Percentiles rank a stretch among this genome's conserved stretches.
Conservation (phyloP, 1,140 invertebrate genomes). For the Brachystomella parvula region DNA sequence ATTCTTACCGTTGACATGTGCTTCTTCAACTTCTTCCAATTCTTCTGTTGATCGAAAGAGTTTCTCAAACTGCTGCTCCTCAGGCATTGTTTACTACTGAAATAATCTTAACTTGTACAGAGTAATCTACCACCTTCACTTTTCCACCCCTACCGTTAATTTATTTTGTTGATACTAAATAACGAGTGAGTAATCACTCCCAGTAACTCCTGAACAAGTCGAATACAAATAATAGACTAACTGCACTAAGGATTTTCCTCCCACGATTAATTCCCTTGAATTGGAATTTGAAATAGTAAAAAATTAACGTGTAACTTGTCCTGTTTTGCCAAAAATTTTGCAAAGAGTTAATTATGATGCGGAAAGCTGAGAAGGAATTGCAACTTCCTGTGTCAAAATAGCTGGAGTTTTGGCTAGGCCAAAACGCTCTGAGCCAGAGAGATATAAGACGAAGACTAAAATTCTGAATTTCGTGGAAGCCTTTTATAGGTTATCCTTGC, state of each 20-base stretch:
- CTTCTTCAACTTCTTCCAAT: conserved; percentile 12
- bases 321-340: background rate
- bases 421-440: background rate
- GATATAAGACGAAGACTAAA: conserved; percentile 5
- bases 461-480: background rate
- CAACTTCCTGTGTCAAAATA: background rate
- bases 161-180: background rate
- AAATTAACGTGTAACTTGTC: background rate
- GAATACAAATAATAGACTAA: too few relatives aligned
- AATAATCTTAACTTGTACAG: background rate
- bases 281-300: background rate
- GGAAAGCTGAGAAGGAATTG: background rate
- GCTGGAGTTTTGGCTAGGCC: background rate
- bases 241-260: background rate
- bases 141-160: background rate
- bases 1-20: conserved; percentile 20
- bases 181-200: background rate
- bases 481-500: background rate
- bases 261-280: background rate
- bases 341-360: background rate
- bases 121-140: background rate
- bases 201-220: too few relatives aligned
- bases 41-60: conserved; percentile 19
- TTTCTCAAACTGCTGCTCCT: conserved; percentile 15
- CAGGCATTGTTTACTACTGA: conserved; percentile 3